Percentiles rank a stretch among this genome's conserved stretches.
These are phyloP conservation scores for Casuarius casuarius DNA, from an alignment of 2,113 vertebrate genomes.

Conservation along the genomic window DNA sequence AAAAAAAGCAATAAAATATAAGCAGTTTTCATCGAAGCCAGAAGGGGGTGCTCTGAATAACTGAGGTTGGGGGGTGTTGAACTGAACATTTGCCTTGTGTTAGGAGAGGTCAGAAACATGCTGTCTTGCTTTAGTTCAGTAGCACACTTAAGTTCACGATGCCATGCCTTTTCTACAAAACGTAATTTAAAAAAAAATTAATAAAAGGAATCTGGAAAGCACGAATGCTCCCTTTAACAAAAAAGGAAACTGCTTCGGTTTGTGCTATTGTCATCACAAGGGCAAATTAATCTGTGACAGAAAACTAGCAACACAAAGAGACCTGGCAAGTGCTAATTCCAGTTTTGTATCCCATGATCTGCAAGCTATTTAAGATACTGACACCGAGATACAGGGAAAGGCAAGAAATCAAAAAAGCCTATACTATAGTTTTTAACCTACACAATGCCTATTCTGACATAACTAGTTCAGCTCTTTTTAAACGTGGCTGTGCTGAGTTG, in stretches of 20 bases:
- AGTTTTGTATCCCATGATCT: neutral
- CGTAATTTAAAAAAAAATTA: no score
- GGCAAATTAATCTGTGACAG: constrained; percentile 3
- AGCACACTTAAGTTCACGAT: neutral
- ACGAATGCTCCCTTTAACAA: neutral
- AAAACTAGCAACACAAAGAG: neutral
- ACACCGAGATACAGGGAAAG: neutral
- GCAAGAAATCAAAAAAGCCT: neutral
- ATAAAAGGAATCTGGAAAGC: neutral
- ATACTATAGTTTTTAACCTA: neutral
- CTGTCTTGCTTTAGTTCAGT: neutral
- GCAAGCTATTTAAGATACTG: neutral
- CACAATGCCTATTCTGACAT: neutral
- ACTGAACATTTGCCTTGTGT: neutral
- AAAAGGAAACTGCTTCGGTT: neutral
- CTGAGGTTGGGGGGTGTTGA: neutral
- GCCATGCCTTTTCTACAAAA: neutral
- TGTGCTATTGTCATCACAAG: neutral
- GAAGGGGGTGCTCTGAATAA: constrained; percentile 51
- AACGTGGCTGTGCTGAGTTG: neutral
- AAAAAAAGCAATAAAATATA: neutral
- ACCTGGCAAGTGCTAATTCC: neutral
- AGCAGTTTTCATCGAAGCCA: neutral
- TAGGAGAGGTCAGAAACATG: neutral
- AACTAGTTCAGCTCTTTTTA: neutral